These are phyloP conservation scores for Myrmecobius fasciatus DNA, from an alignment of 2,113 vertebrate genomes.

Conservation along the genomic window DNA sequence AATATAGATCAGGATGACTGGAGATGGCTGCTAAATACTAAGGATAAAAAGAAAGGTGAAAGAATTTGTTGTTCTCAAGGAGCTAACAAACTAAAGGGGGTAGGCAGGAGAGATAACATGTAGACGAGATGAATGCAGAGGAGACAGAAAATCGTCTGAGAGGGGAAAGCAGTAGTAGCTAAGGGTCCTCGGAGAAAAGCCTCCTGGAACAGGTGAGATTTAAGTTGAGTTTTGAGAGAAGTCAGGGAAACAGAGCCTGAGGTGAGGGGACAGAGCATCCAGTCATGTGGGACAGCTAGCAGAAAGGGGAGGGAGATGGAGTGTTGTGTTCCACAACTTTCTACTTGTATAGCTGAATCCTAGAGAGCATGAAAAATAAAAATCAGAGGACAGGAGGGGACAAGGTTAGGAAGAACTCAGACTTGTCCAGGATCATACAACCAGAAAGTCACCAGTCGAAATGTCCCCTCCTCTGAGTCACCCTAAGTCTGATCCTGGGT, in stretches of 20 bases:
- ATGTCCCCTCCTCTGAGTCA: not conserved
- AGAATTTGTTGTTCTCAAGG: no score
- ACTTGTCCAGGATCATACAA: no score
- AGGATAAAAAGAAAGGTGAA: no score
- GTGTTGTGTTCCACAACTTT: not conserved
- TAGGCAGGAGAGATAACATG: not conserved
- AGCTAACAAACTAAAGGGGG: not conserved
- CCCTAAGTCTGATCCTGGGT: not conserved
- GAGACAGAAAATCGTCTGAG: no score
- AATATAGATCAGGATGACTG: no score
- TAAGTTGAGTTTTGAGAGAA: not conserved
- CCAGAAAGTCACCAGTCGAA: no score
- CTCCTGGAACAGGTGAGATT: not conserved
- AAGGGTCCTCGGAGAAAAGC: not conserved
- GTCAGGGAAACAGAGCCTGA: not conserved
- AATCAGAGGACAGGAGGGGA: no score
- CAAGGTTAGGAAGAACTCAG: not conserved
- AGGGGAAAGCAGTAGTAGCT: no score
- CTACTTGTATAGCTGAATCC: not conserved
- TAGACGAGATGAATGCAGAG: no score
- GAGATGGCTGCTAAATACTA: no score
- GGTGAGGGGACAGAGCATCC: not conserved
- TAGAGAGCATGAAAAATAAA: not conserved
- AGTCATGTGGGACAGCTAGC: not conserved
- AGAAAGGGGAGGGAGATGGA: not conserved